Percentiles rank a stretch among this genome's conserved stretches.
Evolutionary conservation across 2,888 invertebrate genomes (phyloP).

Genomic region (Malthinus flaveolus): DNA sequence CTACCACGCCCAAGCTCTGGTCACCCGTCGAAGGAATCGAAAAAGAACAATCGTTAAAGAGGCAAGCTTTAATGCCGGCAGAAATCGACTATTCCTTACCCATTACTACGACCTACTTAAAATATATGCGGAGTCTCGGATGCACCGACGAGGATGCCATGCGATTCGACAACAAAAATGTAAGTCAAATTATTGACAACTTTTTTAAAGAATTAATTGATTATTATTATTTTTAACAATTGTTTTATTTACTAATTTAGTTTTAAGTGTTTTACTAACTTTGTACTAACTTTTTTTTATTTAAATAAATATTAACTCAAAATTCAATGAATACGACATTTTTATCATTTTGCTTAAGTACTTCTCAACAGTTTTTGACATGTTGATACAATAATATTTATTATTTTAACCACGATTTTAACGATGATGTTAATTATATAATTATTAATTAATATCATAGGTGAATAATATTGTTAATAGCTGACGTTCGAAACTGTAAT

Average conservation of each 20-base stretch:
- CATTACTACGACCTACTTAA: conserved; percentile 87
- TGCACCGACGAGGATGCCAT: conserved; percentile 64
- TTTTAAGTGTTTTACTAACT: conserved; percentile 14
- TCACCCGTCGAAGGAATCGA: conserved; percentile 57
- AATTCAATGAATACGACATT: no score
- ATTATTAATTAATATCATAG: no score
- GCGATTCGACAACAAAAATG: conserved; percentile 61
- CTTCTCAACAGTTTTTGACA: no score
- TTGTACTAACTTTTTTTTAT: conserved; percentile 19
- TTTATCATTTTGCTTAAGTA: no score
- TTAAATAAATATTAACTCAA: not conserved
- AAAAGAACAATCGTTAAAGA: conserved; percentile 35
- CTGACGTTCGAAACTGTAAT: no score
- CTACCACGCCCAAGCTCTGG: conserved; percentile 64
- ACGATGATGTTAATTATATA: no score
- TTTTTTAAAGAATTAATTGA: conserved; percentile 50
- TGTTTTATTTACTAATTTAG: conserved; percentile 10
- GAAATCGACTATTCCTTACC: conserved; percentile 83
- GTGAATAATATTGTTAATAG: no score
- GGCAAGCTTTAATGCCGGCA: conserved; percentile 49
- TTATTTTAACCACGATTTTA: no score
- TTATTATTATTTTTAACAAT: conserved; percentile 48
- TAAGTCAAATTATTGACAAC: conserved; percentile 56
- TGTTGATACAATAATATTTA: no score
- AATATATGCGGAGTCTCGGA: conserved; percentile 77